phyloP scores from a whole-genome alignment of 2,888 invertebrate species.

The Nomada ruficornis region DNA sequence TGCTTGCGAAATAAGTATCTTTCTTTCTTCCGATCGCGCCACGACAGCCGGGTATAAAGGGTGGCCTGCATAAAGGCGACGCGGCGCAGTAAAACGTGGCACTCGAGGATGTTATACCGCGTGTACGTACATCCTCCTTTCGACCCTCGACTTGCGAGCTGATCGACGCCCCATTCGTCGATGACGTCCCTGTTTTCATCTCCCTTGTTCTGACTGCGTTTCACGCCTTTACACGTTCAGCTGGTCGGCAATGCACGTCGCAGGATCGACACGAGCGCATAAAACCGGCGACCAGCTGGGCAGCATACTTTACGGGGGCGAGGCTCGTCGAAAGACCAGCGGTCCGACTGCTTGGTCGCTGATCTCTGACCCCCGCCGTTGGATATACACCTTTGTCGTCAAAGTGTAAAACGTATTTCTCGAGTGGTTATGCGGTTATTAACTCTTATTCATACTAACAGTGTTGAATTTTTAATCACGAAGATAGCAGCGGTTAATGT shows the following conservation, averaged over 20 bases:
- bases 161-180: conserved; percentile 47
- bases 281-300: not conserved
- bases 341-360: not conserved
- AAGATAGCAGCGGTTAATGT: too few relatives aligned
- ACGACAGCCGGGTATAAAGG: conserved; percentile 63
- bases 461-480: too few relatives aligned
- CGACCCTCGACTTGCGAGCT: not conserved
- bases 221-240: not conserved
- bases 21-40: conserved; percentile 60
- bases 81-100: conserved; percentile 69
- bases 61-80: conserved; percentile 68
- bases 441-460: too few relatives aligned
- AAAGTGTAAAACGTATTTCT: too few relatives aligned
- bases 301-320: not conserved
- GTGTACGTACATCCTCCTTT: not conserved
- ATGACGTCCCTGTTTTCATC: conserved; percentile 9
- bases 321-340: not conserved
- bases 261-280: not conserved
- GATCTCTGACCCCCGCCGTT: not conserved
- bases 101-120: conserved; percentile 69
- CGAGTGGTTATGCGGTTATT: too few relatives aligned
- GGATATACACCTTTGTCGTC: not conserved
- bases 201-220: not conserved
- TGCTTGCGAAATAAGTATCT: conserved; percentile 66
- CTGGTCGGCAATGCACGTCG: conserved; percentile 24